These are phyloP conservation scores for Catalaphyllia jardinei DNA, from an alignment of 64 coral and sea anemone genomes.

Conservation along the genomic window DNA sequence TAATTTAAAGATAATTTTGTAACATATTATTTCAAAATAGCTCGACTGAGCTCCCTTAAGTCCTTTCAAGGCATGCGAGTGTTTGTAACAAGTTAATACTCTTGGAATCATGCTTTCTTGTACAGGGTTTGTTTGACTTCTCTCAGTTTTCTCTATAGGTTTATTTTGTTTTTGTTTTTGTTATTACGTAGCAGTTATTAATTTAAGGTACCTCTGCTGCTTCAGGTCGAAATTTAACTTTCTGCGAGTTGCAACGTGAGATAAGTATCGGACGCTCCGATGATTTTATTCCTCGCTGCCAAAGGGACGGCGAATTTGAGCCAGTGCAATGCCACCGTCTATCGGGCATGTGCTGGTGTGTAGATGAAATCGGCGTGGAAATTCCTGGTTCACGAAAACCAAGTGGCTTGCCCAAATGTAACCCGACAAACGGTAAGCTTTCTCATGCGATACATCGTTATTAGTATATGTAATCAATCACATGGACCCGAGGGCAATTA, in stretches of 20 bases:
- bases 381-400: conserved; percentile 33
- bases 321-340: conserved; percentile 28
- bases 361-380: conserved; percentile 24
- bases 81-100: too few species aligned
- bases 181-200: too few species aligned
- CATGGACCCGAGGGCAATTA: too few species aligned
- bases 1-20: too few species aligned
- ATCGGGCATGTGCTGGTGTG: conserved; percentile 53
- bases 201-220: not conserved
- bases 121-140: too few species aligned
- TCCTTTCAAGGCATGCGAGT: too few species aligned
- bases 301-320: conserved; percentile 51
- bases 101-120: too few species aligned
- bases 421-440: not conserved
- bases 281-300: conserved; percentile 39
- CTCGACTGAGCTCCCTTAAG: too few species aligned
- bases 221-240: conserved; percentile 51
- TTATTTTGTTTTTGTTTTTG: too few species aligned
- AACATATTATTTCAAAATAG: too few species aligned
- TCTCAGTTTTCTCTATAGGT: too few species aligned
- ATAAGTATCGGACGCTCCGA: not conserved
- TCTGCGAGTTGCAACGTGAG: conserved; percentile 33
- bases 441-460: not conserved
- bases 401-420: not conserved
- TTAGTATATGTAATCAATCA: too few species aligned